Evolutionary conservation across 1,140 invertebrate species (phyloP).

Genomic region (Eurosta solidaginis): DNA sequence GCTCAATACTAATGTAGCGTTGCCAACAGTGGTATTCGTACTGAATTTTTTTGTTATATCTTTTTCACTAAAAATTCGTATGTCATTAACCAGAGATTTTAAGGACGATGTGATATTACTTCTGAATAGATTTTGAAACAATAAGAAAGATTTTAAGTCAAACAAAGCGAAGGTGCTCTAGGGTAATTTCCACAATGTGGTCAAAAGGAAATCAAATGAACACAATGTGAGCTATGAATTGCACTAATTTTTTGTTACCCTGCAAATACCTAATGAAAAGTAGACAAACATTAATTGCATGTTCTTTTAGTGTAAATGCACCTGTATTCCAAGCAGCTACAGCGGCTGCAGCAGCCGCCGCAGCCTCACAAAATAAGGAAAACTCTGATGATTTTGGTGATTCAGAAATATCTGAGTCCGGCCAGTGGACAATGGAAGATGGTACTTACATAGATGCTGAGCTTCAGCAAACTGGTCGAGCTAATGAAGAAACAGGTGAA

Average conservation of each 20-base stretch:
- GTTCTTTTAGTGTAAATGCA: slow-evolving; percentile 26
- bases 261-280: background rate
- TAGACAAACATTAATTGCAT: background rate
- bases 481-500: slow-evolving; percentile 40
- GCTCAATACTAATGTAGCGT: no score
- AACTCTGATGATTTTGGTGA: slow-evolving; percentile 35
- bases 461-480: slow-evolving; percentile 45
- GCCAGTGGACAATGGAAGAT: slow-evolving; percentile 42
- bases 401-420: slow-evolving; percentile 37
- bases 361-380: slow-evolving; percentile 30
- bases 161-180: background rate
- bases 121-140: background rate
- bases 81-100: background rate
- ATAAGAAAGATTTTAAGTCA: background rate
- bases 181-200: background rate
- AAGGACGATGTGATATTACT: background rate
- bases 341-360: slow-evolving; percentile 37
- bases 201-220: background rate
- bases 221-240: background rate
- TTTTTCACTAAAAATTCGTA: background rate
- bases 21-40: no score
- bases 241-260: background rate
- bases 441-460: slow-evolving; percentile 47
- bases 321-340: slow-evolving; percentile 37
- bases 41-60: background rate